Evolutionary conservation across 2,888 invertebrate genomes (phyloP), one percentile per base, ranked within the genome.

Genomic region (Amitus sp.): DNA sequence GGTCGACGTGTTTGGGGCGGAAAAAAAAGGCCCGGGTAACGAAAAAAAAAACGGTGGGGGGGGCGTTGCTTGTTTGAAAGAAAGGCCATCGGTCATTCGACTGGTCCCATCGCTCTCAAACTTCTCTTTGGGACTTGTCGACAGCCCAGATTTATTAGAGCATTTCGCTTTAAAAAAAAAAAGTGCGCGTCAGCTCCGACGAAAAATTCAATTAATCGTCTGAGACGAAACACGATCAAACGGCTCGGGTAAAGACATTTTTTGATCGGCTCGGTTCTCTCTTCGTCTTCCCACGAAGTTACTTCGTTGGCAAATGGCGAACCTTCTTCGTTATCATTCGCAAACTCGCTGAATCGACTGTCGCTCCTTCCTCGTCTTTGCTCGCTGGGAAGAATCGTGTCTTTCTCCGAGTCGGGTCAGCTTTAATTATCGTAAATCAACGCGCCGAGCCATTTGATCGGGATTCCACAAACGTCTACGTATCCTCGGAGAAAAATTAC

Each of bases 361-460:
- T 39, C 57, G 43, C 51, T 56, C 4, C 27, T 33, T 42, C 4
- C 50, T 30, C 59, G 50, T 65, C 45, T 66, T 59, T 51, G 10
- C 46, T 30, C 20, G 12, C 15, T 61, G 53, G 52, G 59, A 56
- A 47, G 59, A 58, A 54, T 58, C 62, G 62, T 62, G 58, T 56
- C 54, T 48, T 58, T 53, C 47, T 60, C 54, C 58, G 65, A 69
- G 78, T 78, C 78, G 72, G 76, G 77, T 78, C 76, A 74, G 72
- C 74, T 77, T 78, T 77, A 77, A 77, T 77, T 77, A 77, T 78
- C 78, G 74, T 77, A 77, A 77, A 77, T 77, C 78, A 77, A 77
- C 69, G 78, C 61, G 69, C 65, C 62, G 68, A 64, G 52, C 52
- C 61, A 59, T 45, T 43, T 48, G 63, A 52, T 57, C 65, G 53